Base-by-base conservation (phyloP, 1,140 invertebrate species). In the Caerostris darwini region DNA sequence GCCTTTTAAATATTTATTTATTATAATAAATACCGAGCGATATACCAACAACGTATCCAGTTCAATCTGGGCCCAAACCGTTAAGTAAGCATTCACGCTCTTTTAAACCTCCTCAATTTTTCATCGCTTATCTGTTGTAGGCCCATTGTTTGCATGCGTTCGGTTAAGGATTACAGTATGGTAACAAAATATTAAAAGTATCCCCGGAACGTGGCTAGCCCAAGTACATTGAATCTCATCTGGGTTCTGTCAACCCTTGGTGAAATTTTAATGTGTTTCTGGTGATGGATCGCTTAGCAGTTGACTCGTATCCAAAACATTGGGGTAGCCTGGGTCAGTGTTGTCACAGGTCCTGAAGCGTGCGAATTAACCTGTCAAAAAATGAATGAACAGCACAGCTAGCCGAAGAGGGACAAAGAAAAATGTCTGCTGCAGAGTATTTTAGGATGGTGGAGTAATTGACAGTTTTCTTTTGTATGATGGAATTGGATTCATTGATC, bases 281-380 rank as follows among this genome's bases (percentile, higher is more conserved):
- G 0, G 59, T 92, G 90, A 92, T 92, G 50, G 90, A 92, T 92
- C 53, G 53, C 77, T 64, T 85, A 64, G 53, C 81, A 92, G 81
- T 85, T 56, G 57, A 58, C 81, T 92, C 82, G 90, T 92, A 85
- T 85, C 90, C 90, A 92, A 85, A 92, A 92, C 90, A 92, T 81
- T 85, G 56, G 56, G 8, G 19, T 57, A 61, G 81, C 58, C 69
- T 92, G 57, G n/a, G 56, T 85, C 57, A 59, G 81, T 83, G 81
- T 64, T 92, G 58, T 81, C 54, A 17, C 17, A 67, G 19, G 69
- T 19, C 64, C 19, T 85, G 83, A 85, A 85, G 83, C 83, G 83
- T 85, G 83, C 54, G 83, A 92, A 92, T 92, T 92, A 92, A 85
- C 81, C 77, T 92, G 90, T 92, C 90, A 92, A 59, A 85, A 85